These are phyloP conservation scores for Drosophila chauvacae DNA, from an alignment of 1,140 invertebrate genomes.

Conservation along the genomic window DNA sequence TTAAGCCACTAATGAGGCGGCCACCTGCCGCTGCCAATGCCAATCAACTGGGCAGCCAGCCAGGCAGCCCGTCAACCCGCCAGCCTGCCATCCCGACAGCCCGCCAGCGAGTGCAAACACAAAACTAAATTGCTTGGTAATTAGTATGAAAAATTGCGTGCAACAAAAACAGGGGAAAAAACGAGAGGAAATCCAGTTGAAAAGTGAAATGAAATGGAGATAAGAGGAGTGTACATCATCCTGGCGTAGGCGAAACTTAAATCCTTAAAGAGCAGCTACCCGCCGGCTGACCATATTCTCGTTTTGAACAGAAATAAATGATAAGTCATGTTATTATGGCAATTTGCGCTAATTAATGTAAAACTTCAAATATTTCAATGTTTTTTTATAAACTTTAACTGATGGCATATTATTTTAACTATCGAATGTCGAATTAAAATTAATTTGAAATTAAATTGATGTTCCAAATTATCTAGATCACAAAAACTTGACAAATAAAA, in stretches of 20 bases:
- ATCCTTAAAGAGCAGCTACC: slow-evolving; percentile 13
- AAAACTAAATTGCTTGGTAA: slow-evolving; percentile 82
- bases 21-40: slow-evolving; percentile 75
- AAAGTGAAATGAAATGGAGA: slow-evolving; percentile 34
- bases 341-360: slow-evolving; percentile 27
- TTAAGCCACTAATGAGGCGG: slow-evolving; percentile 81
- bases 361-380: slow-evolving; percentile 16
- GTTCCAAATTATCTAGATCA: not conserved
- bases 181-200: slow-evolving; percentile 24
- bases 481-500: not conserved
- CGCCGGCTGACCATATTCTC: too few species aligned
- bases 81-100: slow-evolving; percentile 26
- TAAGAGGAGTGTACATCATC: slow-evolving; percentile 3
- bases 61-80: slow-evolving; percentile 34
- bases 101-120: slow-evolving; percentile 67
- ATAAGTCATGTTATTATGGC: slow-evolving; percentile 1
- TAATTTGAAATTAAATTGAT: slow-evolving; percentile 27
- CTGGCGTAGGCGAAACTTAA: not conserved
- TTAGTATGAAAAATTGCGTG: slow-evolving; percentile 80
- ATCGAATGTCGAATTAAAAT: slow-evolving; percentile 13
- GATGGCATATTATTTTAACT: slow-evolving; percentile 8
- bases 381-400: slow-evolving; percentile 21
- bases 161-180: slow-evolving; percentile 32
- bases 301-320: slow-evolving; percentile 11
- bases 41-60: slow-evolving; percentile 59